phyloP scores from a whole-genome alignment of 2,113 vertebrate species.

The Sceloporus tristichus region DNA sequence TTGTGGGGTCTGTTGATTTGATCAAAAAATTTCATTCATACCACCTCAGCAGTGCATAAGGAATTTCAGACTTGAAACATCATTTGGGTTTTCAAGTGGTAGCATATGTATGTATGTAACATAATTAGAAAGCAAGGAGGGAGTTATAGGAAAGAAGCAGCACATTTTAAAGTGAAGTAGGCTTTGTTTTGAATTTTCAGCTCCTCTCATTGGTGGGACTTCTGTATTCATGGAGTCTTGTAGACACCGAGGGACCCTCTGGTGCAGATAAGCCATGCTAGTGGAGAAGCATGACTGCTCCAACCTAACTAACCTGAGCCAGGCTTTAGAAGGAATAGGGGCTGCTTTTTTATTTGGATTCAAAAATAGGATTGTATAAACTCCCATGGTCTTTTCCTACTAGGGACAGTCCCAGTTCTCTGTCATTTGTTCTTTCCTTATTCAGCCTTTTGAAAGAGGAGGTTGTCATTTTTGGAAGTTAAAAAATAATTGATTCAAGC shows the following conservation, averaged over 20 bases:
- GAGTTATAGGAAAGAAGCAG: not conserved
- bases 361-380: not conserved
- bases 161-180: not conserved
- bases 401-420: not conserved
- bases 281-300: not conserved
- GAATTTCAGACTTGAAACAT: not conserved
- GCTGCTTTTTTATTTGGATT: not conserved
- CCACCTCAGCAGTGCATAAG: too few species aligned
- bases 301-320: not conserved
- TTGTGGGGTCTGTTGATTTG: too few species aligned
- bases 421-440: not conserved
- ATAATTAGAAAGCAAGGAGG: not conserved
- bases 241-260: not conserved
- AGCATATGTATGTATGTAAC: too few species aligned
- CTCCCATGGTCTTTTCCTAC: too few species aligned
- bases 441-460: not conserved
- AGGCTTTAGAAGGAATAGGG: not conserved
- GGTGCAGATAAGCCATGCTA: not conserved
- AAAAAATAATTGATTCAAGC: not conserved
- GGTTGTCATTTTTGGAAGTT: not conserved
- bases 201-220: too few species aligned
- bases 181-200: not conserved
- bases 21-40: too few species aligned
- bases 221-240: not conserved
- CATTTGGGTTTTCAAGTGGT: not conserved